Percentiles rank a stretch among this genome's conserved stretches.
phyloP scores from a whole-genome alignment of 2,113 vertebrate genomes.

The Natator depressus region DNA sequence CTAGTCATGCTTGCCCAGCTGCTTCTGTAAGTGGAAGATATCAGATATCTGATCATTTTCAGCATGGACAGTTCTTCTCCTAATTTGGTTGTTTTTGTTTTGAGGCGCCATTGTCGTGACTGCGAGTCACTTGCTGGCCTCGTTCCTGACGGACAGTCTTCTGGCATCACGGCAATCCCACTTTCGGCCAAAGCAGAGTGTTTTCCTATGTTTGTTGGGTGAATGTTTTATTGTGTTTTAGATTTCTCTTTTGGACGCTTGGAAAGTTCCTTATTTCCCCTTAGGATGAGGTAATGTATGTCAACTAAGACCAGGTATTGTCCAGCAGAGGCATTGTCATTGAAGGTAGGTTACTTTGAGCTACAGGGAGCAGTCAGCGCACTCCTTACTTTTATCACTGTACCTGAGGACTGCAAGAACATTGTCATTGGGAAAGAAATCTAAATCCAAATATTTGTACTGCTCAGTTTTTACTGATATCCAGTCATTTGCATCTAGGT shows the following conservation, averaged over 20 bases:
- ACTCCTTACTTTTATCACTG: constrained; percentile 46
- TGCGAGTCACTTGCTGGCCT: background rate
- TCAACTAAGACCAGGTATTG: constrained; percentile 11
- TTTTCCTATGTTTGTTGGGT: background rate
- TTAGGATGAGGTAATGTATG: background rate
- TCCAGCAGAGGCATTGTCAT: background rate
- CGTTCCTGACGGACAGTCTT: background rate
- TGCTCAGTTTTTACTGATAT: constrained; percentile 66
- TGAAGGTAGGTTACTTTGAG: background rate
- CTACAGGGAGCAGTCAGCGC: background rate
- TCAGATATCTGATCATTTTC: background rate
- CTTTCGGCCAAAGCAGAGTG: background rate
- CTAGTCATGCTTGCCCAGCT: background rate
- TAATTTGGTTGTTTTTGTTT: background rate
- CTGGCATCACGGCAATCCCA: background rate
- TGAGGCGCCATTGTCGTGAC: background rate
- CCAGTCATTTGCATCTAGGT: constrained; percentile 41
- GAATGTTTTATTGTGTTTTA: background rate
- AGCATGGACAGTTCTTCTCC: background rate
- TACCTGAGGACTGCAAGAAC: constrained; percentile 74
- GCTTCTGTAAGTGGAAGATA: background rate
- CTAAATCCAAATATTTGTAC: constrained; percentile 72
- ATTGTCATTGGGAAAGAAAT: constrained; percentile 73
- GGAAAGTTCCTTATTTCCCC: constrained; percentile 16
- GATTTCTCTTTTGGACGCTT: background rate